Evolutionary conservation across 2,888 invertebrate species (phyloP).

Genomic region (Erynnis tages): DNA sequence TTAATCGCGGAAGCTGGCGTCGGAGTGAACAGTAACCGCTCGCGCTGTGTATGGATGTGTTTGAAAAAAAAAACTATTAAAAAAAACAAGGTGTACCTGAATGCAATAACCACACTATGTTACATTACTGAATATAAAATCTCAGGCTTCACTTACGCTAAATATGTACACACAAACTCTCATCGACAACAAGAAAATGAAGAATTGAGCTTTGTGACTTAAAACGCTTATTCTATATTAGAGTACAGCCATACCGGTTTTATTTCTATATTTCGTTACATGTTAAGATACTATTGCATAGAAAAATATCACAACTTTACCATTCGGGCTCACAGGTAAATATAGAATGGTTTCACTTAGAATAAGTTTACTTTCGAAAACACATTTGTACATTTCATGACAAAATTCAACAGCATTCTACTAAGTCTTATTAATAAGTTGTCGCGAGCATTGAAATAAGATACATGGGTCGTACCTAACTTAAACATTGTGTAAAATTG

Average conservation of each 20-base stretch:
- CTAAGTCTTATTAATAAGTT: slow-evolving; percentile 73
- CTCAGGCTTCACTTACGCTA: slow-evolving; percentile 77
- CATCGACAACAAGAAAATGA: slow-evolving; percentile 67
- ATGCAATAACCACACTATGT: slow-evolving; percentile 58
- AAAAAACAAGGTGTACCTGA: slow-evolving; percentile 44
- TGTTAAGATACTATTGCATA: slow-evolving; percentile 45
- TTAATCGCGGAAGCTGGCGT: slow-evolving; percentile 42
- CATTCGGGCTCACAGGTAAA: slow-evolving; percentile 72
- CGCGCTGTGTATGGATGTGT: slow-evolving; percentile 32
- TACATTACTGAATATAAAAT: slow-evolving; percentile 65
- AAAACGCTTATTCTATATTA: slow-evolving; percentile 55
- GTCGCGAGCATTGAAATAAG: slow-evolving; percentile 56
- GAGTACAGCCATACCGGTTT: slow-evolving; percentile 53
- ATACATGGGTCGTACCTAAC: slow-evolving; percentile 74
- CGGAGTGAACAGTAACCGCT: slow-evolving; percentile 37
- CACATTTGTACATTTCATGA: slow-evolving; percentile 81
- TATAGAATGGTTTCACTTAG: slow-evolving; percentile 74
- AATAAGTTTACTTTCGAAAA: slow-evolving; percentile 77
- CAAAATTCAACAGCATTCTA: slow-evolving; percentile 80
- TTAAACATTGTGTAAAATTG: slow-evolving; percentile 70
- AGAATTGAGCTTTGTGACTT: slow-evolving; percentile 74
- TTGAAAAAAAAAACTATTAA: slow-evolving; percentile 43
- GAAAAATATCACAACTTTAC: slow-evolving; percentile 80
- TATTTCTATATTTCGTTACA: slow-evolving; percentile 48
- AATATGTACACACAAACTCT: slow-evolving; percentile 78